Percentiles rank a stretch among this genome's conserved stretches.
phyloP scores from a whole-genome alignment of 2,113 vertebrate species.

The Ardeotis arabs region DNA sequence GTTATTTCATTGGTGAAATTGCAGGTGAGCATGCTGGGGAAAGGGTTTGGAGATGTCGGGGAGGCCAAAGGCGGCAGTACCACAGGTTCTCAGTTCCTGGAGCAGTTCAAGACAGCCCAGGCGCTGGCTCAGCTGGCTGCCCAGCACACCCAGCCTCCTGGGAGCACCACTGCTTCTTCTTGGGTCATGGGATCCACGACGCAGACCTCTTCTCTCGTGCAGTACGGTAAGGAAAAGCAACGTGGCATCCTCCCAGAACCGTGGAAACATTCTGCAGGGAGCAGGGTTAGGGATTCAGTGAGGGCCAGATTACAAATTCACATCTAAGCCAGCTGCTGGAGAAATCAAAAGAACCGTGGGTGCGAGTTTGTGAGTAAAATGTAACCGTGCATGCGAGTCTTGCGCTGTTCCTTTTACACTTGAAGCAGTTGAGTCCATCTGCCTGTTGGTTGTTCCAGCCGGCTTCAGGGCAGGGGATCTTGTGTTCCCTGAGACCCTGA shows the following conservation, averaged over 20 bases:
- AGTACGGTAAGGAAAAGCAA: slow-evolving; percentile 84
- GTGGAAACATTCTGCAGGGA: fast-evolving
- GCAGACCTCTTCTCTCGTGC: slow-evolving; percentile 84
- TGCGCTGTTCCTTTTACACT: neutral
- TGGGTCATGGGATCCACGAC: slow-evolving; percentile 85
- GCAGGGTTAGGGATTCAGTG: neutral
- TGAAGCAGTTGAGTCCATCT: neutral
- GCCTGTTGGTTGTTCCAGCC: neutral
- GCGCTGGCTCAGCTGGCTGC: slow-evolving; percentile 94
- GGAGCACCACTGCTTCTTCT: slow-evolving; percentile 76
- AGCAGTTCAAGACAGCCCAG: slow-evolving; percentile 97
- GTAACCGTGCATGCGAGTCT: neutral
- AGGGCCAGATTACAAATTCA: neutral
- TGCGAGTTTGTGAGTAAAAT: neutral
- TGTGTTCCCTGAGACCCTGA: neutral
- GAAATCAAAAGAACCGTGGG: neutral
- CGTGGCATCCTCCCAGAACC: fast-evolving
- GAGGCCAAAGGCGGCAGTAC: slow-evolving; percentile 89
- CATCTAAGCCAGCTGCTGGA: neutral
- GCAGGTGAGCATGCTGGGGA: slow-evolving; percentile 95
- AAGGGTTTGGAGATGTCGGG: slow-evolving; percentile 91
- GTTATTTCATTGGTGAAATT: neutral
- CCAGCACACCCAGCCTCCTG: slow-evolving; percentile 86
- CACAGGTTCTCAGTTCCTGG: slow-evolving; percentile 95
- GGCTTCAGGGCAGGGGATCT: neutral